Base-by-base conservation (phyloP, 2,113 vertebrate species). In the Fulica atra region DNA sequence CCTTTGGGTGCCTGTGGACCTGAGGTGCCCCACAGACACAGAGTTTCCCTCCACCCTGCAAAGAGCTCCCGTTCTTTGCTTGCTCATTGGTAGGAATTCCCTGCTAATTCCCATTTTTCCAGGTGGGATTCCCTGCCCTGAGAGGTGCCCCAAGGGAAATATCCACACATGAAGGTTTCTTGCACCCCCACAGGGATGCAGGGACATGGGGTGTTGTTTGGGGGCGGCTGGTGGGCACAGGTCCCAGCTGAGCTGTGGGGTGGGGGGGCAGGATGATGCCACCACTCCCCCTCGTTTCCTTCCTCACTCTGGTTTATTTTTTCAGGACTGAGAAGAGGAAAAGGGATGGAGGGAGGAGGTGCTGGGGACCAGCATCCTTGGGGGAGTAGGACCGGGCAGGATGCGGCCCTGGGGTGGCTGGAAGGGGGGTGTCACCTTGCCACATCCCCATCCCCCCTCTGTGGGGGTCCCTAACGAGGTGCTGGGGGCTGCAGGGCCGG, bases 1-100 rank as follows among this genome's bases (percentile, higher is more conserved):
- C 60, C 24, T 18, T 38, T 4, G 50, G 28, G 44, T 53, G 36
- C 36, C 42, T 20, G 26, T 10, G 66, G 26, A n/a, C 15, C 42
- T 10, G 23, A 4, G 13, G 35, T 8, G 28, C 20, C n/a, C 9
- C 20, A 14, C 19, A 6, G 46, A 16, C 16, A 2, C 1, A 2
- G 24, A 35, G 7, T 19, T 13, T 36, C 60, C 29, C 42, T 13
- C 35, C 26, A 6, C 54, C 54, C 38, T 17, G 7, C 21, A 6
- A 6, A 15, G 9, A 83, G 7, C 19, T 53, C 72, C 29, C 19
- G 0, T 18, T 44, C 57, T 31, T 53, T 7, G 28, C 46, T 51
- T 12, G 13, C 46, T 13, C 10, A 21, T 9, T 31, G 42, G 35
- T 26, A 42, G 42, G 42, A 42, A 16, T 42, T 18, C 2, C 10